Evolutionary conservation across 2,888 invertebrate genomes (phyloP).

Genomic region (Therioaphis trifolii): DNA sequence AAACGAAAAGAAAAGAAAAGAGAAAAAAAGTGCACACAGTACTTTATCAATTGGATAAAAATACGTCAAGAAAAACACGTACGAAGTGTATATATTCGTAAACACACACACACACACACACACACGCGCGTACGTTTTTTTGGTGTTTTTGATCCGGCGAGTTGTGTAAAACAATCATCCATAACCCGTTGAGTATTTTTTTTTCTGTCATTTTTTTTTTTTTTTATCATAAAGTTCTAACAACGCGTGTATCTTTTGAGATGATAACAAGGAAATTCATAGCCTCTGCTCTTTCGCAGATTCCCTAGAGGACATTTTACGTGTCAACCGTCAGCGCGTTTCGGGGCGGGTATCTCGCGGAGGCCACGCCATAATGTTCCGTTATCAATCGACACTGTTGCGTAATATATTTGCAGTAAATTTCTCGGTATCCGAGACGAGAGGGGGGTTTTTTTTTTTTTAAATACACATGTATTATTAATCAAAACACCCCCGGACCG

Average conservation of each 20-base stretch:
- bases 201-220: neutral
- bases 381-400: neutral
- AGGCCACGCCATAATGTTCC: neutral
- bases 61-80: slow-evolving; percentile 24
- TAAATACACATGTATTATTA: neutral
- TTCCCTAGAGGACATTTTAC: slow-evolving; percentile 37
- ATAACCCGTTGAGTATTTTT: slow-evolving; percentile 11
- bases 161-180: slow-evolving; percentile 43
- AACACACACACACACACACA: neutral
- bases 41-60: slow-evolving; percentile 25
- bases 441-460: neutral
- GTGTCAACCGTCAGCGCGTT: neutral
- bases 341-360: neutral
- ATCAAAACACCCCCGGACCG: too few species aligned
- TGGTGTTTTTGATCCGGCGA: neutral
- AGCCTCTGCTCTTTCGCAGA: neutral
- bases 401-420: neutral
- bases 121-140: neutral
- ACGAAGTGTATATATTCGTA: neutral
- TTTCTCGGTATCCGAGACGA: neutral
- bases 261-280: slow-evolving; percentile 42
- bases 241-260: slow-evolving; percentile 11
- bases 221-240: neutral
- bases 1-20: too few species aligned
- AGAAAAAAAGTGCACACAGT: neutral